Percentiles rank a stretch among this genome's conserved stretches.
Conservation (phyloP, 2,113 vertebrate species). For the Puntigrus tetrazona region DNA sequence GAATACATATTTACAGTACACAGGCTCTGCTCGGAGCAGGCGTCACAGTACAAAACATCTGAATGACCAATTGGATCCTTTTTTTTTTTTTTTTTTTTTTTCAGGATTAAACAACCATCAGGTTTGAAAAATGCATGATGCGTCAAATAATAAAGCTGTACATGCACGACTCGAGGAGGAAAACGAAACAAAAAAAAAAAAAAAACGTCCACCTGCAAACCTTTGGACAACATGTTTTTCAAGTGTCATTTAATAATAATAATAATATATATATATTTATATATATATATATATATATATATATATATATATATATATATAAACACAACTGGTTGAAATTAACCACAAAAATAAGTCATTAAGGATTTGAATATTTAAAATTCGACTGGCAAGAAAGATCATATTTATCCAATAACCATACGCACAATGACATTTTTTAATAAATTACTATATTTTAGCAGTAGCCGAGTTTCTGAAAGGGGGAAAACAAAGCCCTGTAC, state of each 20-base stretch:
- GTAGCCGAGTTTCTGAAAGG: not conserved
- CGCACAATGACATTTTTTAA: constrained; percentile 8
- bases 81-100: too few species aligned
- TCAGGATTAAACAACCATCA: not conserved
- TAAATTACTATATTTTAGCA: not conserved
- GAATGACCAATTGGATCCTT: not conserved
- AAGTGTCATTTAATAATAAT: not conserved
- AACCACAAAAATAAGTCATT: not conserved
- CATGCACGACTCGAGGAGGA: not conserved
- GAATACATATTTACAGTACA: constrained; percentile 53
- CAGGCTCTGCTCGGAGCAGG: constrained; percentile 56
- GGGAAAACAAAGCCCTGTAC: not conserved
- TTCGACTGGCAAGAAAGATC: constrained; percentile 8
- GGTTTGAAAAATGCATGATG: not conserved
- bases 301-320: too few species aligned
- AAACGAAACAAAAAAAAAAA: too few species aligned
- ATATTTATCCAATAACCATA: not conserved
- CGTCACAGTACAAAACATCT: constrained; percentile 54
- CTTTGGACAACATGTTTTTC: not conserved
- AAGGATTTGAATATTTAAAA: not conserved
- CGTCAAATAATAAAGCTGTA: constrained; percentile 10
- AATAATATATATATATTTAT: too few species aligned
- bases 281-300: too few species aligned
- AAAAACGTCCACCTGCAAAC: not conserved
- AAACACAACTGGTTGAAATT: not conserved